Evolutionary conservation across 2,113 vertebrate species (phyloP).

Genomic region (Himantopus leucocephalus): DNA sequence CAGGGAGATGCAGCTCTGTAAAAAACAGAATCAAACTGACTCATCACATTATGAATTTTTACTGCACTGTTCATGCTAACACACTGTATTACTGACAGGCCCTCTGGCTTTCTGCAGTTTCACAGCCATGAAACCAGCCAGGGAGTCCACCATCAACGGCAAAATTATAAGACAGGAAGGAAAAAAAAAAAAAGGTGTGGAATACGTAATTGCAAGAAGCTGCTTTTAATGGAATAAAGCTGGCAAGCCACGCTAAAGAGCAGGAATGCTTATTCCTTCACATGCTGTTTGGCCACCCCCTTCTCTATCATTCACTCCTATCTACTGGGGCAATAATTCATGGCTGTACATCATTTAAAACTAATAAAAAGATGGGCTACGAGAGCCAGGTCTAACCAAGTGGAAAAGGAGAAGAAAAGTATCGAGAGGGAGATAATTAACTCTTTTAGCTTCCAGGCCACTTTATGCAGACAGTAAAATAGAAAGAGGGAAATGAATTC

Average conservation of each 20-base stretch:
- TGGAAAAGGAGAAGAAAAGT: constrained; percentile 35
- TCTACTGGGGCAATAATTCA: constrained; percentile 19
- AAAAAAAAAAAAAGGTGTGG: neutral
- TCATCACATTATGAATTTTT: constrained; percentile 69
- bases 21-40: constrained; percentile 70
- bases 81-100: constrained; percentile 53
- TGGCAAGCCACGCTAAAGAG: neutral
- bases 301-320: neutral
- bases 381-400: constrained; percentile 12
- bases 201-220: neutral
- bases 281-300: neutral
- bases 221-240: constrained; percentile 22
- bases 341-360: constrained; percentile 21
- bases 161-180: constrained; percentile 5
- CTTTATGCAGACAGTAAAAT: neutral
- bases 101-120: constrained; percentile 64
- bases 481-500: neutral
- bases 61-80: constrained; percentile 43
- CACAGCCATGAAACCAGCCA: constrained; percentile 35
- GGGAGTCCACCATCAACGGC: constrained; percentile 21
- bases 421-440: constrained; percentile 45
- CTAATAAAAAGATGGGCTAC: constrained; percentile 21
- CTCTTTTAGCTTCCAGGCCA: constrained; percentile 38
- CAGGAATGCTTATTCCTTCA: neutral
- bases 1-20: constrained; percentile 54